Percentiles rank a stretch among this genome's conserved stretches.
Conservation (phyloP, 2,113 vertebrate species). For the Anguilla japonica region DNA sequence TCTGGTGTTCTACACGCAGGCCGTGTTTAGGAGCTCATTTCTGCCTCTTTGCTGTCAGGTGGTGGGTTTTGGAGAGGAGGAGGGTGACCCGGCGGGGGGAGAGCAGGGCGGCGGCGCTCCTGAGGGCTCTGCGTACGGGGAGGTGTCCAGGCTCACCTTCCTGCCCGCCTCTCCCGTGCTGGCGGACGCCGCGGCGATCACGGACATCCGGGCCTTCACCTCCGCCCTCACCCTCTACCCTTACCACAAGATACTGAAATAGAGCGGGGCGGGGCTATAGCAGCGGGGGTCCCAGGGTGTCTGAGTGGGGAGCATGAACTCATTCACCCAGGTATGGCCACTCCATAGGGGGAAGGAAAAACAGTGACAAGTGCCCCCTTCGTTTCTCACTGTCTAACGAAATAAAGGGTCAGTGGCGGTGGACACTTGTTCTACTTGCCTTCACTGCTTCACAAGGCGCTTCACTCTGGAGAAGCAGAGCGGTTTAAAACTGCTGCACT, state of each 20-base stretch:
- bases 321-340: background rate
- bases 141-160: constrained; percentile 82
- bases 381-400: background rate
- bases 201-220: constrained; percentile 83
- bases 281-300: background rate
- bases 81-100: constrained; percentile 41
- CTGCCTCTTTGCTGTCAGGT: constrained; percentile 65
- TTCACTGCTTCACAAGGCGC: background rate
- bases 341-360: background rate
- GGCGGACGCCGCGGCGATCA: constrained; percentile 66
- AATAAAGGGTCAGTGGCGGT: background rate
- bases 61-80: constrained; percentile 75
- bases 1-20: background rate
- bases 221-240: constrained; percentile 76
- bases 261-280: background rate
- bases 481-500: background rate
- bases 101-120: constrained; percentile 22
- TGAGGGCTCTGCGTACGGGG: constrained; percentile 68
- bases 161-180: constrained; percentile 76
- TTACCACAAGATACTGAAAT: constrained; percentile 20
- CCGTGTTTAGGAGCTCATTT: constrained; percentile 14
- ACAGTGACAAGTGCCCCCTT: background rate
- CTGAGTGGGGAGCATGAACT: background rate
- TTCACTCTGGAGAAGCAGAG: background rate
- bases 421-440: background rate